Percentiles rank a stretch among this genome's conserved stretches.
These are phyloP conservation scores for Monochamus alternatus DNA, from an alignment of 2,888 invertebrate species.

Conservation along the genomic window DNA sequence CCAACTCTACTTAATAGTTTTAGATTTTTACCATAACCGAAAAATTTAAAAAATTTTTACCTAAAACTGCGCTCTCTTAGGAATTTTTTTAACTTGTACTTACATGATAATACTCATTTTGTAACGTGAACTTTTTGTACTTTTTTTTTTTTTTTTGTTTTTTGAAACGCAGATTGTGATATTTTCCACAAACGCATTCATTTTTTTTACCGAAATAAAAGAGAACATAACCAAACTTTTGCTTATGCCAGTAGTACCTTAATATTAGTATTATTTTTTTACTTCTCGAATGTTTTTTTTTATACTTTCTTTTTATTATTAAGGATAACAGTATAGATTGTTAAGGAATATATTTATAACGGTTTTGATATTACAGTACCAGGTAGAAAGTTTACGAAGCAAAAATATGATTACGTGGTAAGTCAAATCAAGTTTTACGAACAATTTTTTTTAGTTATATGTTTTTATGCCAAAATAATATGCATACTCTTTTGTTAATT, in stretches of 20 bases:
- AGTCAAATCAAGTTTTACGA: too few species aligned
- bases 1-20: constrained; percentile 56
- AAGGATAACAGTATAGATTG: constrained; percentile 40
- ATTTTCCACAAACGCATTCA: constrained; percentile 61
- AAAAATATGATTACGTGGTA: neutral
- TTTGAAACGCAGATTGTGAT: constrained; percentile 60
- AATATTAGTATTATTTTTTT: constrained; percentile 57
- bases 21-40: constrained; percentile 53
- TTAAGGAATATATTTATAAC: constrained; percentile 35
- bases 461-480: too few species aligned
- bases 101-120: constrained; percentile 59
- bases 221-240: constrained; percentile 64
- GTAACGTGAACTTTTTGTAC: constrained; percentile 48
- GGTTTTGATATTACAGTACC: constrained; percentile 25
- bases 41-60: constrained; percentile 25
- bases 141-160: constrained; percentile 42
- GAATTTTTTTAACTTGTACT: constrained; percentile 57
- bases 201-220: constrained; percentile 54
- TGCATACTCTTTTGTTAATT: too few species aligned
- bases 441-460: too few species aligned
- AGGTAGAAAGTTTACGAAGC: constrained; percentile 15
- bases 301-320: constrained; percentile 34
- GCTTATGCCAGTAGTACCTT: constrained; percentile 66
- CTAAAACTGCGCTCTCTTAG: constrained; percentile 46
- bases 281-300: constrained; percentile 40